Percentiles rank a stretch among this genome's conserved stretches.
Evolutionary conservation across 1,140 invertebrate species (phyloP).

Genomic region (Eulimnadia texana): DNA sequence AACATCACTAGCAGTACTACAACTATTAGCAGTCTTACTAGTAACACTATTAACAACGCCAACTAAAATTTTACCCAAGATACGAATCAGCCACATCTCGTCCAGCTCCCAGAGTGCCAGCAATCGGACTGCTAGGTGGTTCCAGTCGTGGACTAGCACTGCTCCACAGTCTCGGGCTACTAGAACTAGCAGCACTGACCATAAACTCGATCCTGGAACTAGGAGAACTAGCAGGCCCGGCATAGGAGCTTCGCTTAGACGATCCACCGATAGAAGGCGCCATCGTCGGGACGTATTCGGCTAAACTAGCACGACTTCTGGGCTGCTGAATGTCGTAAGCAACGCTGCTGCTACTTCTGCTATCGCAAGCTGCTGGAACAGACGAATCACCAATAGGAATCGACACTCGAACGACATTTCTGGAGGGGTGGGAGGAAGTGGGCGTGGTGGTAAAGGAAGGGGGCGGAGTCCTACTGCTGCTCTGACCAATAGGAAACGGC

Average conservation of each 20-base stretch:
- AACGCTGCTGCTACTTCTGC: too few relatives aligned
- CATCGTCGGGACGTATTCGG: neutral
- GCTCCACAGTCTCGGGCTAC: neutral
- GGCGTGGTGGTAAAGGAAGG: neutral
- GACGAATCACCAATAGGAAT: neutral
- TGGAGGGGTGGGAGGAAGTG: neutral
- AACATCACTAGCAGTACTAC: too few relatives aligned
- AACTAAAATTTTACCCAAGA: neutral
- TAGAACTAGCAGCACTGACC: neutral
- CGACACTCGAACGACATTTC: neutral
- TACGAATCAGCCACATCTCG: neutral
- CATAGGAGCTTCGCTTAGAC: neutral
- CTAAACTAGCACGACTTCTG: neutral
- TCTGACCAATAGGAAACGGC: conserved; percentile 10
- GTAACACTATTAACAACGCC: too few relatives aligned
- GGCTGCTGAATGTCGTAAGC: neutral
- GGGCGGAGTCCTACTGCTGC: neutral
- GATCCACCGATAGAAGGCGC: neutral
- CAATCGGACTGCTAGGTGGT: neutral
- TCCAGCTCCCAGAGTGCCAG: neutral
- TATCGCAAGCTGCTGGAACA: too few relatives aligned
- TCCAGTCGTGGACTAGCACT: neutral
- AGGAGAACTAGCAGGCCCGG: neutral
- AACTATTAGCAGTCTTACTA: too few relatives aligned
- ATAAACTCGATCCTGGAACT: neutral